Evolutionary conservation across 2,797 vertebrate species (phyloP).

Genomic region (Hyperoplus lanceolatus): DNA sequence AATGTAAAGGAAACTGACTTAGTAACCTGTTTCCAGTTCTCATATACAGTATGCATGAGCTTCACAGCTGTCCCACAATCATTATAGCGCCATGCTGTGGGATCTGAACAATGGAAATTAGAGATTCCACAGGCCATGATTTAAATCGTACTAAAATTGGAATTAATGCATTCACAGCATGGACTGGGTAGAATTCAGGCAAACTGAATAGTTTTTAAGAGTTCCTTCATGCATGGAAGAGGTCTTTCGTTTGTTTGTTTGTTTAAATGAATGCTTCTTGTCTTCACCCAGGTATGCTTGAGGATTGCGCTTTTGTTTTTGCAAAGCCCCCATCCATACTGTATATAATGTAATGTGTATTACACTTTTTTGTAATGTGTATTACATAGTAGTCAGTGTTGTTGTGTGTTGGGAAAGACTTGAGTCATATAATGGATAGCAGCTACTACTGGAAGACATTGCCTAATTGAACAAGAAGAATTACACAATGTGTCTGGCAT

Average conservation of each 20-base stretch:
- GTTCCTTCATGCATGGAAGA: background rate
- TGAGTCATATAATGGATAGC: slow-evolving; percentile 26
- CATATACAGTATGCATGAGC: slow-evolving; percentile 41
- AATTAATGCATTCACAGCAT: slow-evolving; percentile 38
- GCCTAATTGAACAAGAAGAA: slow-evolving; percentile 21
- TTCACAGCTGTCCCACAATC: slow-evolving; percentile 39
- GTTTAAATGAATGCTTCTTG: slow-evolving; percentile 8
- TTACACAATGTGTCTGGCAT: slow-evolving; percentile 7
- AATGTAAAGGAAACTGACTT: slow-evolving; percentile 34
- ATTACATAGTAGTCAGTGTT: slow-evolving; percentile 12
- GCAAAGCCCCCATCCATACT: slow-evolving; percentile 34
- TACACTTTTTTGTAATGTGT: slow-evolving; percentile 19
- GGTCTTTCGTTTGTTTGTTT: slow-evolving; percentile 1
- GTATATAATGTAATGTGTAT: slow-evolving; percentile 21
- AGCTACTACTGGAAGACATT: slow-evolving; percentile 13
- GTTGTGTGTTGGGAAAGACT: slow-evolving; percentile 40
- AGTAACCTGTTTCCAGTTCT: slow-evolving; percentile 29
- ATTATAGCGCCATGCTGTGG: slow-evolving; percentile 17
- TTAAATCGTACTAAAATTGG: slow-evolving; percentile 38
- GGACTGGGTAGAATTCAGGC: slow-evolving; percentile 15
- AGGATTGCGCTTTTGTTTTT: slow-evolving; percentile 28
- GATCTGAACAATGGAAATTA: slow-evolving; percentile 33
- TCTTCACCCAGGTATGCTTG: slow-evolving; percentile 20
- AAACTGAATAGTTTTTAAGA: background rate
- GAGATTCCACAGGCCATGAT: slow-evolving; percentile 34